Percentiles rank a stretch among this genome's conserved stretches.
Conservation (phyloP, 1,140 invertebrate genomes). For the Drosophila repletoides region DNA sequence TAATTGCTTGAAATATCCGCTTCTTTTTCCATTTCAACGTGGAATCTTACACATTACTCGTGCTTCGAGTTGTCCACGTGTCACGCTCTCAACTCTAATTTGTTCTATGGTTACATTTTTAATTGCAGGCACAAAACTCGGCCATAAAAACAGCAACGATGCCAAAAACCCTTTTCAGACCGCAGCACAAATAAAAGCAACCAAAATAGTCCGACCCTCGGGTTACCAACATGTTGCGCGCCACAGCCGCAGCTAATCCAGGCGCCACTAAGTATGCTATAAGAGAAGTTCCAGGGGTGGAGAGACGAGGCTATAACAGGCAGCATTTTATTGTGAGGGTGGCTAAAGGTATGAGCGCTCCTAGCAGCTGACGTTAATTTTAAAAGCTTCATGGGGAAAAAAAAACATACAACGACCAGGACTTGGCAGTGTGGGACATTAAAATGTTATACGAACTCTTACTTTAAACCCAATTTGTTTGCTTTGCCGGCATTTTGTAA, state of each 20-base stretch:
- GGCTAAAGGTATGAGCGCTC: neutral
- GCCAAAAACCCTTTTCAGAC: neutral
- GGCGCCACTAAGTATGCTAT: slow-evolving; percentile 29
- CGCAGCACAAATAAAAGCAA: slow-evolving; percentile 29
- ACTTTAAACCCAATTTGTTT: slow-evolving; percentile 22
- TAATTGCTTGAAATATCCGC: too few species aligned
- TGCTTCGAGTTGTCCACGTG: too few species aligned
- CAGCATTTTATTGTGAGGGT: slow-evolving; percentile 2
- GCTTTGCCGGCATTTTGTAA: slow-evolving; percentile 3
- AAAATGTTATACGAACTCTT: slow-evolving; percentile 13
- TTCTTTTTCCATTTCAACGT: too few species aligned
- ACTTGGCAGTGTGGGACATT: neutral
- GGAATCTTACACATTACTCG: too few species aligned
- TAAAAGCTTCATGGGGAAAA: neutral
- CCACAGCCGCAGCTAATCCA: slow-evolving; percentile 31
- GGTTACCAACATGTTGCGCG: slow-evolving; percentile 25
- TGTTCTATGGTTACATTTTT: slow-evolving; percentile 26
- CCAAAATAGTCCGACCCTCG: neutral
- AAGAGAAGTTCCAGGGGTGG: neutral
- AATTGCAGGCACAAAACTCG: slow-evolving; percentile 21
- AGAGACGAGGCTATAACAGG: neutral
- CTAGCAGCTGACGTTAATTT: slow-evolving; percentile 1
- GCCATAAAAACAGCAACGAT: slow-evolving; percentile 6
- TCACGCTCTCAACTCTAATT: too few species aligned
- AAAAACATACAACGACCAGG: neutral